Base-by-base conservation (phyloP, 2,888 invertebrate species). In the Conops quadrifasciatus region DNA sequence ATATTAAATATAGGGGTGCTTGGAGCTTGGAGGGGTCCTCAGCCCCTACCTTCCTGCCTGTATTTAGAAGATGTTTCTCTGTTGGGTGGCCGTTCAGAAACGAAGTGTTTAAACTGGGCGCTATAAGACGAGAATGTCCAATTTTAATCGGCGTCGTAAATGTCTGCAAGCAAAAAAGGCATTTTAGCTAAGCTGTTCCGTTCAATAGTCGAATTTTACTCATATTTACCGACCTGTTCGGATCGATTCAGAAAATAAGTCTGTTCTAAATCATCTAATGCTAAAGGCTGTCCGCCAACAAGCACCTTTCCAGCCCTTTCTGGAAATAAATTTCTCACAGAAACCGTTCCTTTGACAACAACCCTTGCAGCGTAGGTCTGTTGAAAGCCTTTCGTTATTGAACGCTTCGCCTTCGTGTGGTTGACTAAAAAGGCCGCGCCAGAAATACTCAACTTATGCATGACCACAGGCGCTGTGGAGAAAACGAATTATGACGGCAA, bases 361-460 rank as follows among this genome's bases (percentile, higher is more conserved):
- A 85, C 77, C 68, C 73, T 79, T 24, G 80, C 82, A 0, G 79
- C 81, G 30, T 84, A 84, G 26, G 78, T 79, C 47, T 84, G 84
- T 68, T 81, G 78, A 5, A 83, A 76, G 3, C 75, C 72, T 36
- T 64, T 3, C 30, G 36, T 65, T 64, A 4, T 70, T 67, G 7
- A 19, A 16, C 77, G 75, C 0, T 71, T 49, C 11, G 71, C 43
- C 5, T 75, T 74, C 19, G 64, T 51, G 67, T 76, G 75, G 36
- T 82, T 77, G 2, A 70, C 75, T 9, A 83, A 71, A 16, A 76
- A 43, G 2, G 83, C 70, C 28, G 81, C 78, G 0, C 78, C 80
- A 0, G 78, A 74, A 1, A 85, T 77, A 30, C 72, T 78, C 70
- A 84, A 73, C 60, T 79, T 76, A 51, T 79, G 63, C 2, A 85